Percentiles rank a stretch among this genome's conserved stretches.
These are phyloP conservation scores for Drosophila novamexicana DNA, from an alignment of 1,140 invertebrate genomes.

Conservation along the genomic window DNA sequence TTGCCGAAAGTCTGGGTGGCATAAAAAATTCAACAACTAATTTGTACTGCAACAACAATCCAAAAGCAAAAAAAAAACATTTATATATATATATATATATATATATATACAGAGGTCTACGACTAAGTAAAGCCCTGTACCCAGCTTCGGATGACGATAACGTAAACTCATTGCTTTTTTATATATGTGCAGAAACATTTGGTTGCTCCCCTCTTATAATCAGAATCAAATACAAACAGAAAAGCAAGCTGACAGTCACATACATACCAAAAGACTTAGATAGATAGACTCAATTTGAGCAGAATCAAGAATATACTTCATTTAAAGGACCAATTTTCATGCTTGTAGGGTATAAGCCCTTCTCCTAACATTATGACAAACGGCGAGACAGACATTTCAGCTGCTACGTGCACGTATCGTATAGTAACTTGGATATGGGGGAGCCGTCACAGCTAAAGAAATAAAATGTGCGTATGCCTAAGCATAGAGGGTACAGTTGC, in stretches of 20 bases:
- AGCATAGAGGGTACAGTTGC: neutral
- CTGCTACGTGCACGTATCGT: conserved; percentile 27
- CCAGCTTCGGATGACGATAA: too few species aligned
- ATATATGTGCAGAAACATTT: too few species aligned
- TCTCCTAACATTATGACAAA: conserved; percentile 69
- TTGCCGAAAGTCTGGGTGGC: conserved; percentile 25
- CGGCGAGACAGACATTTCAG: conserved; percentile 34
- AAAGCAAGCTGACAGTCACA: neutral
- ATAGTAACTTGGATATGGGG: conserved; percentile 30
- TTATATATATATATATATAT: too few species aligned
- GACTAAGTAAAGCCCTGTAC: too few species aligned
- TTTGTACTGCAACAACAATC: conserved; percentile 44
- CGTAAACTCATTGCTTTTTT: too few species aligned
- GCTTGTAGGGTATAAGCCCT: neutral
- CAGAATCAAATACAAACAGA: too few species aligned
- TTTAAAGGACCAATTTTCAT: neutral
- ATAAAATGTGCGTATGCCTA: conserved; percentile 36
- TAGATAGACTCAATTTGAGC: too few species aligned
- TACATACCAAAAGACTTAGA: neutral
- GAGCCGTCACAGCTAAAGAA: conserved; percentile 15
- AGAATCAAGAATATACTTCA: too few species aligned
- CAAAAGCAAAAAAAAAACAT: neutral
- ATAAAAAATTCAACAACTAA: conserved; percentile 75
- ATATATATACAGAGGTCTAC: too few species aligned
- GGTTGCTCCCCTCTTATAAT: too few species aligned